phyloP scores from a whole-genome alignment of 2,113 vertebrate genomes.

The Elachura formosa region DNA sequence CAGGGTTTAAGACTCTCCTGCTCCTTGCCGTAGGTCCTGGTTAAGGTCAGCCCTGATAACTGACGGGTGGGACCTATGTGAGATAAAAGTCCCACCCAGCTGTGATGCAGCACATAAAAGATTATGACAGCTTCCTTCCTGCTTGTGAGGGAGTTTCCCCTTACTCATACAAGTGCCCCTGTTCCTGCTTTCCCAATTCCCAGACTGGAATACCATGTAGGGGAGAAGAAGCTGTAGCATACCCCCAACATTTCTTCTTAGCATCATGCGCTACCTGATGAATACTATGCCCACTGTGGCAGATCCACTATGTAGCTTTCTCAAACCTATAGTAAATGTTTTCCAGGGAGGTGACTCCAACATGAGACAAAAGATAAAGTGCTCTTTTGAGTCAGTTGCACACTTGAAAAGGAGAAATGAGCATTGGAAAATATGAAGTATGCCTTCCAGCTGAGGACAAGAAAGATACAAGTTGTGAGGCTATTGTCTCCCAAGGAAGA shows the following conservation, averaged over 20 bases:
- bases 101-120: neutral
- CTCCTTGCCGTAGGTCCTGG: neutral
- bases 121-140: neutral
- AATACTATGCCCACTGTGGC: neutral
- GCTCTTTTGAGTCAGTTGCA: neutral
- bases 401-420: neutral
- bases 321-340: neutral
- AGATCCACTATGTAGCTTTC: neutral
- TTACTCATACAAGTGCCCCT: neutral
- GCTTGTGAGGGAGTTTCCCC: neutral
- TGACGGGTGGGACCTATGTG: neutral
- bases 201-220: neutral
- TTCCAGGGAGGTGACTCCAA: neutral
- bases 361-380: neutral
- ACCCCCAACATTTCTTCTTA: neutral
- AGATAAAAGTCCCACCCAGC: neutral
- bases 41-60: neutral
- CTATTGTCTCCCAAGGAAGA: neutral
- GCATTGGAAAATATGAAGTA: neutral
- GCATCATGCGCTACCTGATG: neutral
- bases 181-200: neutral
- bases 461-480: neutral
- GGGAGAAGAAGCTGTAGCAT: neutral
- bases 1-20: neutral
- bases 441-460: neutral